phyloP scores from a whole-genome alignment of 2,113 vertebrate species.

The Panurus biarmicus region DNA sequence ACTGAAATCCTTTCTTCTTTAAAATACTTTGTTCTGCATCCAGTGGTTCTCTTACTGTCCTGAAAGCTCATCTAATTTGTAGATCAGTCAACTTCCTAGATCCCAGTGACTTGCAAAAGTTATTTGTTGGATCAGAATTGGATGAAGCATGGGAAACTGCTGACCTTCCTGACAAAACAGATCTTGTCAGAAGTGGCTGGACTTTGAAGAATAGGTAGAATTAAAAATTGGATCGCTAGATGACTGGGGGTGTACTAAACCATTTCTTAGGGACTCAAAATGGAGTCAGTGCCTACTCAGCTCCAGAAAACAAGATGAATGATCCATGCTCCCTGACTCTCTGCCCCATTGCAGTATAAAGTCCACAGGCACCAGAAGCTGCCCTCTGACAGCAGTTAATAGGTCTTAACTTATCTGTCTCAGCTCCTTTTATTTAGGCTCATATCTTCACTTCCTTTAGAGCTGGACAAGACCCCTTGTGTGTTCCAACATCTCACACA shows the following conservation, averaged over 20 bases:
- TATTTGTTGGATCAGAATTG: neutral
- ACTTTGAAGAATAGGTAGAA: neutral
- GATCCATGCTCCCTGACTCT: neutral
- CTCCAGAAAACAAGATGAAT: neutral
- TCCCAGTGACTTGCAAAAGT: neutral
- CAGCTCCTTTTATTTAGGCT: neutral
- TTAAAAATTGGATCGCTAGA: neutral
- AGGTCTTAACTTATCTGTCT: neutral
- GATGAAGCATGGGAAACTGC: neutral
- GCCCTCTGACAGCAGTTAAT: neutral
- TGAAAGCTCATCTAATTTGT: neutral
- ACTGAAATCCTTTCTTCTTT: neutral
- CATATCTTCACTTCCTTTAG: neutral
- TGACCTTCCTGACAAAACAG: neutral
- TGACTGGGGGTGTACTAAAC: neutral
- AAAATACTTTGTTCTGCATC: neutral
- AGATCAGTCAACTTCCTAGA: neutral
- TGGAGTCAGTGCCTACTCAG: neutral
- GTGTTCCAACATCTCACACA: neutral
- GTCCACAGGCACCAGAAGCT: neutral
- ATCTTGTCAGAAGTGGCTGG: neutral
- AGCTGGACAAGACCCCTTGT: neutral
- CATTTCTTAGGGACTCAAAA: neutral
- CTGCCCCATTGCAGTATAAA: neutral
- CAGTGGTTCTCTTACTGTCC: neutral